Evolutionary conservation across 2,888 invertebrate species (phyloP), one percentile per base, ranked within the genome.

Genomic region (Rhimphoctona megacephalus): DNA sequence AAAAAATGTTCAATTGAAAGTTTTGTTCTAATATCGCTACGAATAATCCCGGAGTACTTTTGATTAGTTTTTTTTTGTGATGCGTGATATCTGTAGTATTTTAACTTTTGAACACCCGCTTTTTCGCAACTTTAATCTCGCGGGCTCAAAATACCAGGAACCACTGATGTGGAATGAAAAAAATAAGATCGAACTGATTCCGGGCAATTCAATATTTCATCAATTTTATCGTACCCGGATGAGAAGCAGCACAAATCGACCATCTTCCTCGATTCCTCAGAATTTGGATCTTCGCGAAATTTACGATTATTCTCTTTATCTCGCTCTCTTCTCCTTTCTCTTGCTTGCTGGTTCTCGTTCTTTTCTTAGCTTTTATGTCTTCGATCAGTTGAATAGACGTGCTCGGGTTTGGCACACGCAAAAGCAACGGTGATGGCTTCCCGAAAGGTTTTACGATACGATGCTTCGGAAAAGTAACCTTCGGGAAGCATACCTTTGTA

Each of bases 361-460:
- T 74, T 52, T 74, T 33, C 52, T 43, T 57, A 67, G 76, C 85
- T 85, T 87, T 85, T 87, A 85, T 87, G 85, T 85, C 85, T 82
- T 82, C 84, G 72, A 87, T 85, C 82, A 87, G 87, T 76, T 61
- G 81, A 79, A 81, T 79, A 81, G 81, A 82, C 76, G 79, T 74
- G 84, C 81, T 39, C 43, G 74, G 61, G 74, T 79, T 70, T 79
- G 83, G 86, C 86, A 81, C 86, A 70, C 83, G 79, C 72, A 30
- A 54, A 30, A 36, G 69, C 67, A 57, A 79, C 69, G 39, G 49
- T 67, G 81, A 82, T 82, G 76, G 76, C 76, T 39, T 76, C 67
- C 46, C 86, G 84, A 79, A 82, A 73, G 86, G 78, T 84, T 84
- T 86, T 81, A 79, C 84, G 84, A 82, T 82, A 85, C 74, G 70